phyloP scores from a whole-genome alignment of 2,888 invertebrate genomes.

The Dromius quadrimaculatus region DNA sequence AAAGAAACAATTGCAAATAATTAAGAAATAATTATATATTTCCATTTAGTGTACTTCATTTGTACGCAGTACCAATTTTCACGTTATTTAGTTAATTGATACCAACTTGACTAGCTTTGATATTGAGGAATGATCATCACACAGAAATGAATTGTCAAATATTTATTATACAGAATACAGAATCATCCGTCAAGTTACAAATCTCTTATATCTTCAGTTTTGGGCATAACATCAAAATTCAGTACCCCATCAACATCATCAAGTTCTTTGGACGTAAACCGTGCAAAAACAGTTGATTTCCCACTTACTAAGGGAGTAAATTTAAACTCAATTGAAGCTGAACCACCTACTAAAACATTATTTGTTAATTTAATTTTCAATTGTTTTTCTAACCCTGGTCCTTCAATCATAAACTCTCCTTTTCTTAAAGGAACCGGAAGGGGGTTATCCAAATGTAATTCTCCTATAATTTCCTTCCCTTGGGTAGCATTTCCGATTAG shows the following conservation, averaged over 20 bases:
- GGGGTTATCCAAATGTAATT: constrained; percentile 82
- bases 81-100: too few species aligned
- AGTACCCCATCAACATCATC: constrained; percentile 90
- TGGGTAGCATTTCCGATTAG: constrained; percentile 66
- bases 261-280: constrained; percentile 88
- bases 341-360: constrained; percentile 74
- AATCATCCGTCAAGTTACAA: too few species aligned
- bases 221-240: constrained; percentile 75
- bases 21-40: too few species aligned
- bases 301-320: constrained; percentile 84
- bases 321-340: constrained; percentile 80
- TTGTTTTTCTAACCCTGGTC: constrained; percentile 82
- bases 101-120: too few species aligned
- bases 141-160: too few species aligned
- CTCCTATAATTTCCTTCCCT: constrained; percentile 69
- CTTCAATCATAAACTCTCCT: constrained; percentile 84
- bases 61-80: too few species aligned
- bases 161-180: too few species aligned
- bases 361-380: constrained; percentile 77
- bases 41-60: too few species aligned
- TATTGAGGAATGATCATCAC: too few species aligned
- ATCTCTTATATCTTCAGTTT: constrained; percentile 14
- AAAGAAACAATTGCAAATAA: too few species aligned
- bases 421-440: constrained; percentile 82
- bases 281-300: constrained; percentile 85